Evolutionary conservation across 1,140 invertebrate genomes (phyloP).

Genomic region (Pseudobourletiella spinata): DNA sequence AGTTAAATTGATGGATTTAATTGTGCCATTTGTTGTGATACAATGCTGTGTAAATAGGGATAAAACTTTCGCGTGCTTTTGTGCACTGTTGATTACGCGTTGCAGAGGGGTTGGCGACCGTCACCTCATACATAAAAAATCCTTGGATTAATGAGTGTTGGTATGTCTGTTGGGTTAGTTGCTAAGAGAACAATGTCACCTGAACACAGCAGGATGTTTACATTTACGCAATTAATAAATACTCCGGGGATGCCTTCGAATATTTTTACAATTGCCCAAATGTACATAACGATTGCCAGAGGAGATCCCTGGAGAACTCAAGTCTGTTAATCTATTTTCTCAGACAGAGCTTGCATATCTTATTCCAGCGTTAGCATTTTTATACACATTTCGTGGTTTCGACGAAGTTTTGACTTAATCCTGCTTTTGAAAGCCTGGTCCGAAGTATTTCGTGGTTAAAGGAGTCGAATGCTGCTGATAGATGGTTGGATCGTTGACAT

Average conservation of each 20-base stretch:
- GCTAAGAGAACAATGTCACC: constrained; percentile 19
- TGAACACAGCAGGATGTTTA: constrained; percentile 17
- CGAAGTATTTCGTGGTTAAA: constrained; percentile 9
- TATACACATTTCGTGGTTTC: constrained; percentile 7
- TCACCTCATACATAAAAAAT: no score
- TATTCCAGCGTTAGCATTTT: background rate
- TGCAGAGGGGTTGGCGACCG: no score
- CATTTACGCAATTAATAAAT: background rate
- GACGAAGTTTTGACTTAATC: constrained; percentile 15
- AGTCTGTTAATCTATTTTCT: background rate
- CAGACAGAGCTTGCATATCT: background rate
- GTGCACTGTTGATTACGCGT: no score
- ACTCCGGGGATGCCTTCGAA: background rate
- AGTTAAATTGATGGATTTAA: no score
- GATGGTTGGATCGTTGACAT: constrained; percentile 3
- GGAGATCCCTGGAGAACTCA: constrained; percentile 18
- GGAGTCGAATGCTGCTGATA: constrained; percentile 17
- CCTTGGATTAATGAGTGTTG: constrained; percentile 7
- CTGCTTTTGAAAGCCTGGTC: constrained; percentile 4
- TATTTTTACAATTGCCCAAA: background rate
- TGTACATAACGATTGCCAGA: constrained; percentile 14
- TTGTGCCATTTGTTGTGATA: no score
- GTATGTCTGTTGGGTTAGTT: background rate
- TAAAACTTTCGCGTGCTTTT: no score
- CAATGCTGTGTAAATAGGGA: no score